These are phyloP conservation scores for Mylabris phalerata DNA, from an alignment of 1,140 invertebrate genomes.

Conservation along the genomic window DNA sequence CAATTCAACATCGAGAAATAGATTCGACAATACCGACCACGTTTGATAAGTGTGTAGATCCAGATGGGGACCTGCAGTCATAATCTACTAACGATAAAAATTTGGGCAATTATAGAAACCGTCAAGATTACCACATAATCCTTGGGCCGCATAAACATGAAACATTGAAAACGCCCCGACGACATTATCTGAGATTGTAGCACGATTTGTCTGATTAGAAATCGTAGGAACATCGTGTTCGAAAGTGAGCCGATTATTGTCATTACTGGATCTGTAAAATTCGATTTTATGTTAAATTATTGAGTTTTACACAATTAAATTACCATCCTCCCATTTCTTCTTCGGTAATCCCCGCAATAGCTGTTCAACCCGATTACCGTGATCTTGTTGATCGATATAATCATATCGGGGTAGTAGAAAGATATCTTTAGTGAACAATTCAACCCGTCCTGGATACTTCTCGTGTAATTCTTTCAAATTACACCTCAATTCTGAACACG, in stretches of 20 bases:
- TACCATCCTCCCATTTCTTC: conserved; percentile 36
- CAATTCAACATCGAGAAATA: conserved; percentile 31
- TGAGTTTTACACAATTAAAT: not conserved
- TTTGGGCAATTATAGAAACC: not conserved
- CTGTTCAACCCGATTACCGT: conserved; percentile 25
- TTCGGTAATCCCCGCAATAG: conserved; percentile 32
- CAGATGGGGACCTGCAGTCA: conserved; percentile 20
- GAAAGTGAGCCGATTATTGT: conserved; percentile 31
- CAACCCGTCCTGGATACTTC: conserved; percentile 19
- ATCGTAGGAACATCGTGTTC: conserved; percentile 28
- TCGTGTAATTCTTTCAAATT: conserved; percentile 21
- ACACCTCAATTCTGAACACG: conserved; percentile 28
- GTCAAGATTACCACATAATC: conserved; percentile 29
- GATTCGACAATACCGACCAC: conserved; percentile 24
- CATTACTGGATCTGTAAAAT: conserved; percentile 29
- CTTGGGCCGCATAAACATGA: conserved; percentile 27
- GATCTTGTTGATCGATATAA: conserved; percentile 31
- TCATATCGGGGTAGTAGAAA: conserved; percentile 26
- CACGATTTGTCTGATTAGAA: conserved; percentile 29
- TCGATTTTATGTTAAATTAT: not conserved
- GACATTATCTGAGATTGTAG: conserved; percentile 26
- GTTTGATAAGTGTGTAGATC: conserved; percentile 25
- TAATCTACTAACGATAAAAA: conserved; percentile 19
- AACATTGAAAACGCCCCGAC: conserved; percentile 32
- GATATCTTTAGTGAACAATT: conserved; percentile 32